Percentiles rank a stretch among this genome's conserved stretches.
phyloP scores from a whole-genome alignment of 2,797 vertebrate genomes.

The Gadopsis bispinosus region DNA sequence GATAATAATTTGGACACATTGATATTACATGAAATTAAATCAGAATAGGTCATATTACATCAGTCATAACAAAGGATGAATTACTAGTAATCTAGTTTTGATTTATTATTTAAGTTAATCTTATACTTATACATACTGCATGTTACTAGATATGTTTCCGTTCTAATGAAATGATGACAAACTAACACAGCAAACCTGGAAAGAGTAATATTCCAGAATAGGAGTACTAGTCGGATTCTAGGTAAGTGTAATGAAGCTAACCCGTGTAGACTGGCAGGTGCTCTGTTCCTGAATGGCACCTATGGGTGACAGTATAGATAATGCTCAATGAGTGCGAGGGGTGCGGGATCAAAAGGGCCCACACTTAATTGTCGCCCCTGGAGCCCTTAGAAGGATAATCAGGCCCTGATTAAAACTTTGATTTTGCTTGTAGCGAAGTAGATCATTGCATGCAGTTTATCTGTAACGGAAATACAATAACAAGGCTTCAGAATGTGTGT shows the following conservation, averaged over 20 bases:
- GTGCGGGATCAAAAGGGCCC: background rate
- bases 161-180: background rate
- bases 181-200: background rate
- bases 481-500: slow-evolving; percentile 16
- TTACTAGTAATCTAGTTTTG: background rate
- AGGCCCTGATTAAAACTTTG: slow-evolving; percentile 25
- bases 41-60: background rate
- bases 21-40: too few relatives aligned
- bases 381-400: background rate
- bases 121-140: background rate
- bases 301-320: background rate
- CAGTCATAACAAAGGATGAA: background rate
- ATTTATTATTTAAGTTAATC: background rate
- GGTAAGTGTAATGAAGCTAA: background rate
- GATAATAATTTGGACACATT: too few relatives aligned
- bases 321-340: background rate
- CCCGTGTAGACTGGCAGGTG: background rate
- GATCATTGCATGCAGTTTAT: slow-evolving; percentile 12
- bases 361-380: background rate
- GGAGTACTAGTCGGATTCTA: background rate
- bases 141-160: background rate
- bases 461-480: slow-evolving; percentile 26
- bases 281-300: background rate
- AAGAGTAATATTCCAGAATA: background rate
- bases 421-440: background rate